Percentiles rank a stretch among this genome's conserved stretches.
Conservation (phyloP, 1,140 invertebrate genomes). For the Caenorhabditis latens region DNA sequence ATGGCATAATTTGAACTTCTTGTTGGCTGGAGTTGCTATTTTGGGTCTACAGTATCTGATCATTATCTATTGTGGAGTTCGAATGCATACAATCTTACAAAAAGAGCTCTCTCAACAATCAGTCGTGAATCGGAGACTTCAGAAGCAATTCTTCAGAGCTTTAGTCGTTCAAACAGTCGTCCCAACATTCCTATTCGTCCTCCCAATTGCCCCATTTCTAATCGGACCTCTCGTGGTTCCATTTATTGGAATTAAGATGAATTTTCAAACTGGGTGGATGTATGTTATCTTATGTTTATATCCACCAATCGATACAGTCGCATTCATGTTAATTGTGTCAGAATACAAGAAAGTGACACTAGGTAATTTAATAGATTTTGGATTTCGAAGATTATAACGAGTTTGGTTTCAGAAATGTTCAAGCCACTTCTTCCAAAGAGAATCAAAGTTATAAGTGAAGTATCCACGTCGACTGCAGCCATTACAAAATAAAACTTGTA, state of each 20-base stretch:
- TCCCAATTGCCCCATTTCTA: conserved; percentile 15
- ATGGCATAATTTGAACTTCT: neutral
- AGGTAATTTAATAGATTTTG: neutral
- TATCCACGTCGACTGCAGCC: neutral
- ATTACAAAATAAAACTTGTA: neutral
- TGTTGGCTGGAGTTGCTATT: neutral
- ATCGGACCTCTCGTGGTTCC: neutral
- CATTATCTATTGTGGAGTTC: conserved; percentile 7
- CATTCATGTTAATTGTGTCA: conserved; percentile 17
- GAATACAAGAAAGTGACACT: conserved; percentile 12
- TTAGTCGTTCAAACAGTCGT: conserved; percentile 9
- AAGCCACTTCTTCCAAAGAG: conserved; percentile 9
- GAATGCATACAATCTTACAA: neutral
- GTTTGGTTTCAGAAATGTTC: conserved; percentile 5
- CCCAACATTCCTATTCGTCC: neutral
- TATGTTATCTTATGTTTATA: conserved; percentile 18
- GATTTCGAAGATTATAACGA: neutral
- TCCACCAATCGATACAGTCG: conserved; percentile 13
- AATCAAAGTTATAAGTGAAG: conserved; percentile 10
- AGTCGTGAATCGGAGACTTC: neutral
- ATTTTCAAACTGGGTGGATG: conserved; percentile 33
- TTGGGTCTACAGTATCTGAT: neutral
- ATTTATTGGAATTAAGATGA: neutral
- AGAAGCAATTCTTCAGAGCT: conserved; percentile 29
- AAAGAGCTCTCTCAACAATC: neutral